Base-by-base conservation (phyloP, 2,888 invertebrate genomes). In the Phytoseiulus persimilis region DNA sequence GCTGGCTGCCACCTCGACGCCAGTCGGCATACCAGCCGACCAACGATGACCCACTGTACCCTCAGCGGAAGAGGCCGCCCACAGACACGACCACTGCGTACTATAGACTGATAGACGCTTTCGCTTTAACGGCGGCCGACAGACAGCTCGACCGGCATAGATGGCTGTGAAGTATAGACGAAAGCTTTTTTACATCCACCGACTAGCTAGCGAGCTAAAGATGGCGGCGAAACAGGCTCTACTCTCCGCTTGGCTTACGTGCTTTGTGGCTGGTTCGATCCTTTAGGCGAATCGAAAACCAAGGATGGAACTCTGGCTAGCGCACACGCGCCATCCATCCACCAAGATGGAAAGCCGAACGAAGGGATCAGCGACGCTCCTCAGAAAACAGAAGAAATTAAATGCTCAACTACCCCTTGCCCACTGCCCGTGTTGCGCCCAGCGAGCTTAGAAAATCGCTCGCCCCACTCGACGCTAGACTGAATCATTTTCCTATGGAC, bases 51-150 rank as follows among this genome's bases (percentile, higher is more conserved):
- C 65, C 65, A 65, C 65, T 65, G 65, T 65, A 65, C 65, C 65
- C 65, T 65, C 65, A 65, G 65, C 65, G 65, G 65, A 65, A 65
- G 65, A 65, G 65, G 65, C 65, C 65, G 65, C 65, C 65, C 65
- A 65, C 65, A 65, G 65, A 65, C 65, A 65, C 65, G 65, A 65
- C 65, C 28, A 23, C 65, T 65, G 2, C 65, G 65, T 65, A 65
- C 65, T 65, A 65, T 65, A 28, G 65, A 65, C 65, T 28, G 5
- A 65, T 65, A 28, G 65, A 65, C 65, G 65, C 65, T 65, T 65
- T 65, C 65, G 65, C 65, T 65, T 65, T 65, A 65, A 65, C 65
- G 65, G 65, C 65, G 65, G 65, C 65, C 14, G 65, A 28, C 65
- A 65, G 65, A 65, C 65, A 23, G 23, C 28, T 28, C 65, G 65